A percentile compares a stretch with the other conserved stretches of the same genome.
phyloP scores from a whole-genome alignment of 2,113 vertebrate genomes.

The Sebastes schlegelii region DNA sequence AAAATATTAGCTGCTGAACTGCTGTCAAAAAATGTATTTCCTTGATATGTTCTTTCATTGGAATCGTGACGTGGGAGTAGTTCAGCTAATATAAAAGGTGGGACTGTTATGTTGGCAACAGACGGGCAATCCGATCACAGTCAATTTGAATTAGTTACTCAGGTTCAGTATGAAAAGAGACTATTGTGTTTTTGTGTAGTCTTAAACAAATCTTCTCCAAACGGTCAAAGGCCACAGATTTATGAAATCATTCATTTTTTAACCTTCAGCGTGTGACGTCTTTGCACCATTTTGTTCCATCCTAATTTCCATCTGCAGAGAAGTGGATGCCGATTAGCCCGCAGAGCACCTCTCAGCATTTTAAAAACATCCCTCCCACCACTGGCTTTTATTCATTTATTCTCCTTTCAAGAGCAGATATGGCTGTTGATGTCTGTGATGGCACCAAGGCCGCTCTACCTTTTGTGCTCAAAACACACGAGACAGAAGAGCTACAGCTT shows the following conservation, averaged over 20 bases:
- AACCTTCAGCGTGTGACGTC: no score
- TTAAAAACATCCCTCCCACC: not conserved
- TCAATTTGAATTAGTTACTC: not conserved
- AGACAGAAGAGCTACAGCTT: not conserved
- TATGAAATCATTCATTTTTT: not conserved
- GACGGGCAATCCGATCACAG: not conserved
- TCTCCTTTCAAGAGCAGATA: not conserved
- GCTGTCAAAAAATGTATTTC: no score
- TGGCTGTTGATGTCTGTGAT: not conserved
- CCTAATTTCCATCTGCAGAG: not conserved
- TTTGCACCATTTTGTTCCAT: not conserved
- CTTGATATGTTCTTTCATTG: no score
- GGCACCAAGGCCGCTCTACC: not conserved
- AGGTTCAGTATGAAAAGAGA: not conserved
- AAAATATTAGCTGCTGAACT: no score
- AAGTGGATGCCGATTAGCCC: not conserved
- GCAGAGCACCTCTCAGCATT: slow-evolving; percentile 3
- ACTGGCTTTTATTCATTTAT: not conserved
- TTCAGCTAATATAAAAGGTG: not conserved
- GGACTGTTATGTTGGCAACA: not conserved
- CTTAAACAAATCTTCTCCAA: not conserved
- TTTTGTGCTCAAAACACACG: not conserved
- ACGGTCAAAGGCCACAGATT: not conserved
- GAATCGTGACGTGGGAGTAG: not conserved
- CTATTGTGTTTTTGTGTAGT: not conserved